These are phyloP conservation scores for Urocynchramus pylzowi DNA, from an alignment of 2,113 vertebrate genomes.

Conservation along the genomic window DNA sequence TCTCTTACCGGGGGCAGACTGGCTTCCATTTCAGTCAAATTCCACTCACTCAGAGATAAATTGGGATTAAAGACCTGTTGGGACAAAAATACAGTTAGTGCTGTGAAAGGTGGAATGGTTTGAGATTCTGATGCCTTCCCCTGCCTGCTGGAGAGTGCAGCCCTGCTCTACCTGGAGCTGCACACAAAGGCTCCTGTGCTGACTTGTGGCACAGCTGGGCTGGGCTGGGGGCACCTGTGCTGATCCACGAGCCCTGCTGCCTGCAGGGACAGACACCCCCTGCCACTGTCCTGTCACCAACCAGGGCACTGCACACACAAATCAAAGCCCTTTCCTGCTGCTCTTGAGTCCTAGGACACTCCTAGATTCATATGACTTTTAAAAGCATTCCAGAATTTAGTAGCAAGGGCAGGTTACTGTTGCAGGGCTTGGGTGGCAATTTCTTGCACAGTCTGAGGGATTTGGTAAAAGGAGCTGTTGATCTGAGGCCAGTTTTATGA, in stretches of 20 bases:
- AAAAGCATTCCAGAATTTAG: background rate
- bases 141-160: background rate
- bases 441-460: background rate
- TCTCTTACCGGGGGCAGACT: conserved; percentile 84
- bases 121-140: background rate
- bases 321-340: background rate
- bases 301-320: background rate
- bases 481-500: background rate
- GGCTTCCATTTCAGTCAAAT: conserved; percentile 83
- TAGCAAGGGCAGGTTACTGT: background rate
- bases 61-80: conserved; percentile 81
- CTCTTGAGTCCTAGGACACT: background rate
- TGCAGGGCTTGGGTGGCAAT: fast-evolving
- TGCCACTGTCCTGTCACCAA: background rate
- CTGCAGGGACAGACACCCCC: background rate
- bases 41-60: conserved; percentile 85
- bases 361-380: background rate
- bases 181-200: background rate
- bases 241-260: background rate
- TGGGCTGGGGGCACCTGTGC: background rate
- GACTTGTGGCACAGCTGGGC: background rate
- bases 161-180: background rate
- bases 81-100: background rate
- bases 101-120: background rate
- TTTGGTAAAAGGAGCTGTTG: background rate